Evolutionary conservation across 2,113 vertebrate genomes (phyloP).

Genomic region (Pitta sordida): DNA sequence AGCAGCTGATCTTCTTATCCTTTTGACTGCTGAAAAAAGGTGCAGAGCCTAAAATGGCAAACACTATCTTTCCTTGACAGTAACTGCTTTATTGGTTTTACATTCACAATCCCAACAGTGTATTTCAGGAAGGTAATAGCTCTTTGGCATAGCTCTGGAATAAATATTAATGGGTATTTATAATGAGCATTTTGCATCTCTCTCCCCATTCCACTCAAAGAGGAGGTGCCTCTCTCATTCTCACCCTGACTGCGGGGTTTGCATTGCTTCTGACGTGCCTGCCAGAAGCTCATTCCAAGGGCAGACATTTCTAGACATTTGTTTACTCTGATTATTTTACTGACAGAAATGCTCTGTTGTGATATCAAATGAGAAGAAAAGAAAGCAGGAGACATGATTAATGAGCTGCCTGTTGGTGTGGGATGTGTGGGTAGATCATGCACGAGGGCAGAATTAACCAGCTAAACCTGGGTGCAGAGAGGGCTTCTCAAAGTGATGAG

Average conservation of each 20-base stretch:
- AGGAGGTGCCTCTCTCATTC: background rate
- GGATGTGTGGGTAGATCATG: background rate
- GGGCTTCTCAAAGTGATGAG: background rate
- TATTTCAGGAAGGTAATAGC: background rate
- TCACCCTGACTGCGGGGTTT: background rate
- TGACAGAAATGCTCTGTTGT: background rate
- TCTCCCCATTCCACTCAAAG: background rate
- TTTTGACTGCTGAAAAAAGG: background rate
- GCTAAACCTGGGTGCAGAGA: background rate
- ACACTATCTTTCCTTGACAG: background rate
- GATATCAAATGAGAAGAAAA: conserved; percentile 20
- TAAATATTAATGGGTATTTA: background rate
- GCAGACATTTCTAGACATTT: background rate
- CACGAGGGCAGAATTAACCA: background rate
- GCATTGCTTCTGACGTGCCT: background rate
- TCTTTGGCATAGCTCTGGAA: background rate
- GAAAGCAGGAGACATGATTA: conserved; percentile 18
- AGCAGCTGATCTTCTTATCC: background rate
- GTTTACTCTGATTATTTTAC: background rate
- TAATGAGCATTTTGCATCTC: background rate
- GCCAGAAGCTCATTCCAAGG: background rate
- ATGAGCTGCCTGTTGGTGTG: background rate
- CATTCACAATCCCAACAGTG: background rate
- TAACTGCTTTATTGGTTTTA: background rate
- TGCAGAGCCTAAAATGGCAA: background rate